Percentiles rank a stretch among this genome's conserved stretches.
These are phyloP conservation scores for Caenorhabditis sulstoni DNA, from an alignment of 2,888 invertebrate genomes.

Conservation along the genomic window DNA sequence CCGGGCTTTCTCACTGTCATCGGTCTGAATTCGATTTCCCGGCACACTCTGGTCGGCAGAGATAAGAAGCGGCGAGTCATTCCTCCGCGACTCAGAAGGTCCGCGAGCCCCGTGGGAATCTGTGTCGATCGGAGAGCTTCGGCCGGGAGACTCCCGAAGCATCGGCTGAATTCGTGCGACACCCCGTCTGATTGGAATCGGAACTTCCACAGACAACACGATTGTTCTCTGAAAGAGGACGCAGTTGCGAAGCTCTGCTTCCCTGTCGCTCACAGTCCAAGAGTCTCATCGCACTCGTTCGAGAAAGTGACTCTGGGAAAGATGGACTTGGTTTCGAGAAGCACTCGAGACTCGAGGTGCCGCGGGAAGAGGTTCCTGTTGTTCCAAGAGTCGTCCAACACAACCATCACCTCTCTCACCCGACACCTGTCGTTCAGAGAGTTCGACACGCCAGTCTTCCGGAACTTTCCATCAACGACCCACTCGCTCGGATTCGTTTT, in stretches of 20 bases:
- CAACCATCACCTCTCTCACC: conserved; percentile 19
- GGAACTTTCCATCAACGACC: neutral
- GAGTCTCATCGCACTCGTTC: conserved; percentile 12
- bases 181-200: conserved; percentile 5
- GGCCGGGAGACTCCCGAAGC: conserved; percentile 19
- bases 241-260: too few species aligned
- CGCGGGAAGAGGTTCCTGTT: conserved; percentile 29
- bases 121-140: conserved; percentile 18
- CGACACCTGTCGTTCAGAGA: conserved; percentile 16
- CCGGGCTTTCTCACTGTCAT: conserved; percentile 8
- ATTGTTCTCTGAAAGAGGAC: conserved; percentile 33
- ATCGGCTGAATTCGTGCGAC: conserved; percentile 15
- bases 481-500: conserved; percentile 1
- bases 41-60: conserved; percentile 20
- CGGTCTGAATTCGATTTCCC: conserved; percentile 23
- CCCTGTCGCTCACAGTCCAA: conserved; percentile 31
- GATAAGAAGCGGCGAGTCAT: conserved; percentile 36
- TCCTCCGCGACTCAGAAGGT: conserved; percentile 17
- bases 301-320: conserved; percentile 12
- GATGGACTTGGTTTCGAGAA: conserved; percentile 9
- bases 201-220: conserved; percentile 48
- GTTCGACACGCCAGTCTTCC: neutral
- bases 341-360: neutral
- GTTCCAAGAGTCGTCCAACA: conserved; percentile 33
- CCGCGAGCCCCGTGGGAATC: conserved; percentile 11